Evolutionary conservation across 2,113 vertebrate genomes (phyloP).

Genomic region (Ailuropoda melanoleuca): DNA sequence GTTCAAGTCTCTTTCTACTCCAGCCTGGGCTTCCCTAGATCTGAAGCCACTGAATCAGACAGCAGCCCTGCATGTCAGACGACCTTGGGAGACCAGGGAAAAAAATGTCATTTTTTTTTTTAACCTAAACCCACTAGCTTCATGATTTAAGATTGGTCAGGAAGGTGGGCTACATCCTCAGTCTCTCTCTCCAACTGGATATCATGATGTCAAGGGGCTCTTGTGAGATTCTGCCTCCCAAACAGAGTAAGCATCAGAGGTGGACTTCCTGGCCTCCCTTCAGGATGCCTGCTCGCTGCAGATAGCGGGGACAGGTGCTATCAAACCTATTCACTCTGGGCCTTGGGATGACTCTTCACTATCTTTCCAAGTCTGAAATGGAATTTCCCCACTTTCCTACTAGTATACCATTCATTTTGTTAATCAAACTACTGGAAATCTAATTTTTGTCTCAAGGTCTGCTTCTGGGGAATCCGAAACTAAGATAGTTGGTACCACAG

Average conservation of each 20-base stretch:
- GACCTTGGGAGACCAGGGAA: not conserved
- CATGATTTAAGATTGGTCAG: not conserved
- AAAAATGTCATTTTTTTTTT: not conserved
- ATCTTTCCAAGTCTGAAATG: not conserved
- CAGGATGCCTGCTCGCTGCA: not conserved
- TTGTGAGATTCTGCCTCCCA: not conserved
- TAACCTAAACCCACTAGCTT: not conserved
- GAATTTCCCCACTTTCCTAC: not conserved
- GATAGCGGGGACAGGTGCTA: not conserved
- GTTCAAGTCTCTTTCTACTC: not conserved
- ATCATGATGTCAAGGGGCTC: not conserved
- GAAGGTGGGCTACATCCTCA: not conserved
- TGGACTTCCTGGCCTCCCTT: not conserved
- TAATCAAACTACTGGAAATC: not conserved
- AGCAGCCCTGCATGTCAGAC: not conserved
- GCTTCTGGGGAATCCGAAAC: not conserved
- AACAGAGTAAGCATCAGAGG: not conserved
- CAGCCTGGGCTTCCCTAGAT: not conserved
- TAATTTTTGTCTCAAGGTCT: not conserved
- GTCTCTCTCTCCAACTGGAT: not conserved
- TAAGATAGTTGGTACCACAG: not conserved
- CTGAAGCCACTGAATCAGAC: not conserved
- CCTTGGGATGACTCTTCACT: not conserved
- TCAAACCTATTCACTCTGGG: not conserved
- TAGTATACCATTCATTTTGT: not conserved